A percentile compares a stretch with the other conserved stretches of the same genome.
Evolutionary conservation across 2,797 vertebrate species (phyloP).

Genomic region (Holocentrus rufus): DNA sequence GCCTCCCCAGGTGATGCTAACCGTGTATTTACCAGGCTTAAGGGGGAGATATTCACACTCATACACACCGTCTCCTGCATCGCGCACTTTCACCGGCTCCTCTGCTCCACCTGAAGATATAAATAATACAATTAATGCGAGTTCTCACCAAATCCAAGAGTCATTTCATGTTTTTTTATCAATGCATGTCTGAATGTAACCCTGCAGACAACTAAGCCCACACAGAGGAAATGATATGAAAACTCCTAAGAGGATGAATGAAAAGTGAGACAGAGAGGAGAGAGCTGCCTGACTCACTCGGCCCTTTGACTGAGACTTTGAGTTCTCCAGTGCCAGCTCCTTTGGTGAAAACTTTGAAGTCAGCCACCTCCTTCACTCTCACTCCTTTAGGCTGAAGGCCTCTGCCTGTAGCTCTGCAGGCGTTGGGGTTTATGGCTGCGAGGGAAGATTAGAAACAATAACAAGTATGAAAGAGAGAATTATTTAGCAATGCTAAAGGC

Average conservation of each 20-base stretch:
- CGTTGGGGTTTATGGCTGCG: slow-evolving; percentile 89
- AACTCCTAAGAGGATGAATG: slow-evolving; percentile 36
- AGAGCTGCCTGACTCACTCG: slow-evolving; percentile 84
- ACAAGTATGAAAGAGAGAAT: slow-evolving; percentile 49
- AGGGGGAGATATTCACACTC: slow-evolving; percentile 92
- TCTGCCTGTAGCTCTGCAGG: slow-evolving; percentile 91
- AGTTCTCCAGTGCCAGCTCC: slow-evolving; percentile 93
- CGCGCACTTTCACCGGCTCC: slow-evolving; percentile 89
- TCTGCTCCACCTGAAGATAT: slow-evolving; percentile 85
- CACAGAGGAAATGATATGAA: slow-evolving; percentile 44
- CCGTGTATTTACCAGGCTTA: slow-evolving; percentile 89
- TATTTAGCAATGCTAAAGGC: slow-evolving; percentile 29
- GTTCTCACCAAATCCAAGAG: slow-evolving; percentile 14
- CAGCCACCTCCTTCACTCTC: slow-evolving; percentile 92
- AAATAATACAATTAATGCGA: slow-evolving; percentile 49
- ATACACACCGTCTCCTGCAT: slow-evolving; percentile 88
- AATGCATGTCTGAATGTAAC: slow-evolving; percentile 28
- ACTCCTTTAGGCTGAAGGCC: slow-evolving; percentile 96
- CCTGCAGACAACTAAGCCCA: slow-evolving; percentile 39
- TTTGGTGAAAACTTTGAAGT: slow-evolving; percentile 96
- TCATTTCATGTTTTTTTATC: slow-evolving; percentile 37
- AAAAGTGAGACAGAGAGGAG: slow-evolving; percentile 42
- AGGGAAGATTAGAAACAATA: slow-evolving; percentile 49
- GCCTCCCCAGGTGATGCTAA: slow-evolving; percentile 94
- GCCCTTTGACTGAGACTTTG: slow-evolving; percentile 90